Conservation (phyloP, 2,797 vertebrate species). For the Argentina silus region DNA sequence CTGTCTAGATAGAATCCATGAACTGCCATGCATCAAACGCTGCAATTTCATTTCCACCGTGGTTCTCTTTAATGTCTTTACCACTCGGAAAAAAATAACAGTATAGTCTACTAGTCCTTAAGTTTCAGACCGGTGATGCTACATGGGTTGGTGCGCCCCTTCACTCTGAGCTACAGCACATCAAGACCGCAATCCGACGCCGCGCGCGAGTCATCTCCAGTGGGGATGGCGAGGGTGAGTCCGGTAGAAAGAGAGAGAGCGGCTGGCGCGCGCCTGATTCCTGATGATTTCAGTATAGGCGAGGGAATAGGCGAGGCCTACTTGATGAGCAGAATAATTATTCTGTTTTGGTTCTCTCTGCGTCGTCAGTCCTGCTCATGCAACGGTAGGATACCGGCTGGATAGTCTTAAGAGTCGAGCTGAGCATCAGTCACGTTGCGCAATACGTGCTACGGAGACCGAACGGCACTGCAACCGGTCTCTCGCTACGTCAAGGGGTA, state of each 20-base stretch:
- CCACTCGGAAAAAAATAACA: background rate
- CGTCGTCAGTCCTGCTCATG: constrained; percentile 30
- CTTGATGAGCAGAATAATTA: constrained; percentile 31
- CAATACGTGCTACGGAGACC: constrained; percentile 85
- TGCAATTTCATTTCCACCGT: constrained; percentile 40
- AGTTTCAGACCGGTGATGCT: background rate
- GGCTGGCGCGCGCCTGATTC: constrained; percentile 23
- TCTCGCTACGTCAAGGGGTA: constrained; percentile 86
- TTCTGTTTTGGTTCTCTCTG: constrained; percentile 16
- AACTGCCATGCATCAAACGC: constrained; percentile 28
- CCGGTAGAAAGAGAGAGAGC: constrained; percentile 7
- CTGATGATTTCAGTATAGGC: constrained; percentile 28
- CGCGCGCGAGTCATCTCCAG: constrained; percentile 64
- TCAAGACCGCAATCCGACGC: constrained; percentile 62
- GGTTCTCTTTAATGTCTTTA: background rate
- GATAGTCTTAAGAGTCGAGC: constrained; percentile 50
- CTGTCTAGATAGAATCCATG: constrained; percentile 35
- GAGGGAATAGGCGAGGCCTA: constrained; percentile 14
- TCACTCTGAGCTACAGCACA: constrained; percentile 58
- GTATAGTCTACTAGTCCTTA: background rate
- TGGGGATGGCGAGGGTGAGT: constrained; percentile 43
- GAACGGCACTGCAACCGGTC: constrained; percentile 84
- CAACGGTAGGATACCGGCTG: constrained; percentile 40
- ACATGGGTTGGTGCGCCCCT: constrained; percentile 34
- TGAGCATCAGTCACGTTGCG: constrained; percentile 85